phyloP scores from a whole-genome alignment of 2,888 invertebrate genomes.

The Hirtodrosophila histrioides region DNA sequence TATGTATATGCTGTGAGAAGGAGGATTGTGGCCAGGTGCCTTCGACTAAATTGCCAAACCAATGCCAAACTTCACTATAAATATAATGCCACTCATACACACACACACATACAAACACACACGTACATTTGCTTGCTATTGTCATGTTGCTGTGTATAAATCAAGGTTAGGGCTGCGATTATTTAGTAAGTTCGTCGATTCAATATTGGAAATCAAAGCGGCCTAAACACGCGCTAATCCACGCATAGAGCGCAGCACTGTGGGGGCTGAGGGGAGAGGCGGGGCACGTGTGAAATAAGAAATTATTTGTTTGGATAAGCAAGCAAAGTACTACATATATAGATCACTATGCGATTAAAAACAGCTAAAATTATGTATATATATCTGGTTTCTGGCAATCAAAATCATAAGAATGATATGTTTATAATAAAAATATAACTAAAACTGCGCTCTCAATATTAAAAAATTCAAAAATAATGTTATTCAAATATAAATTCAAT shows the following conservation, averaged over 20 bases:
- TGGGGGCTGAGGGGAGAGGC: too few species aligned
- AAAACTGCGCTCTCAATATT: too few species aligned
- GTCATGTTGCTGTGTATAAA: conserved; percentile 26
- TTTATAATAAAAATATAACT: too few species aligned
- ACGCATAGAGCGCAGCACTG: background rate
- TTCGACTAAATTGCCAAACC: conserved; percentile 43
- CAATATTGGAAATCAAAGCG: conserved; percentile 33
- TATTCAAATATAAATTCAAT: too few species aligned
- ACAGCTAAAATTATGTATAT: too few species aligned
- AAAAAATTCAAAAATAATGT: too few species aligned
- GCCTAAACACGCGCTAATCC: conserved; percentile 32
- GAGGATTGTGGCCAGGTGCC: conserved; percentile 16
- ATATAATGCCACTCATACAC: conserved; percentile 28
- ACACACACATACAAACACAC: background rate
- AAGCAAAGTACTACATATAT: too few species aligned
- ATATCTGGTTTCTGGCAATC: too few species aligned
- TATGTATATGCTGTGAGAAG: conserved; percentile 8
- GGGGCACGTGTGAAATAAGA: too few species aligned
- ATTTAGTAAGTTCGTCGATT: conserved; percentile 32
- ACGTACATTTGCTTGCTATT: conserved; percentile 8
- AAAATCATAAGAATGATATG: too few species aligned
- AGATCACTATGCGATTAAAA: too few species aligned
- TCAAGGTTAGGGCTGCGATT: conserved; percentile 51
- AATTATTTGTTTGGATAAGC: too few species aligned
- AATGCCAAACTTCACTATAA: conserved; percentile 58